These are phyloP conservation scores for Piaya cayana DNA, from an alignment of 2,113 vertebrate species.

Conservation along the genomic window DNA sequence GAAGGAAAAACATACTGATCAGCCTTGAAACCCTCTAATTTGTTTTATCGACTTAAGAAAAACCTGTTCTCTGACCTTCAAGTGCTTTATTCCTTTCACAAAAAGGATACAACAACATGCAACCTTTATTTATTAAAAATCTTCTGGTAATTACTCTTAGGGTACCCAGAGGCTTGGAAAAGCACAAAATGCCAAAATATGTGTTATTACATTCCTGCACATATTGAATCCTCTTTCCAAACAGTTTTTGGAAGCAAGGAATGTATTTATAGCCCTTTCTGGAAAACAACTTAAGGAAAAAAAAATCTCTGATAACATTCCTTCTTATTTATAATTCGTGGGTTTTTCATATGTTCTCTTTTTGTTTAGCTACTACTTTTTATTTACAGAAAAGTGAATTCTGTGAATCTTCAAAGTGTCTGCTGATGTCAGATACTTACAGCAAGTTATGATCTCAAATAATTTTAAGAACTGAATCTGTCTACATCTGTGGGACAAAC, in stretches of 20 bases:
- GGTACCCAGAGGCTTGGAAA: background rate
- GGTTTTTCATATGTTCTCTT: constrained; percentile 2
- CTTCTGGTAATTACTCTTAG: background rate
- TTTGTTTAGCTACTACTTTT: constrained; percentile 35
- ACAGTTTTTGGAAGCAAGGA: background rate
- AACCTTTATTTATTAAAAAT: constrained; percentile 30
- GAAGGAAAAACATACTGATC: background rate
- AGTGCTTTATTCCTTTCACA: constrained; percentile 9
- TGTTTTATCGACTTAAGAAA: background rate
- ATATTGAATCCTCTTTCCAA: background rate
- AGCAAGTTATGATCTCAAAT: constrained; percentile 28
- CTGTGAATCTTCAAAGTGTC: background rate
- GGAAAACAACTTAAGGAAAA: background rate
- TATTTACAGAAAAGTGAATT: constrained; percentile 23
- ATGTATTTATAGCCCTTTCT: background rate
- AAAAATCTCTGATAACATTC: background rate
- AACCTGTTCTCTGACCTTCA: constrained; percentile 36
- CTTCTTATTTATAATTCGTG: background rate
- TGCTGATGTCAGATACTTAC: constrained; percentile 15
- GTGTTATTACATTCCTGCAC: background rate
- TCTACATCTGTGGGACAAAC: background rate
- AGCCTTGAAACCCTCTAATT: background rate
- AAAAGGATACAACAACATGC: background rate
- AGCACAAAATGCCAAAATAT: background rate
- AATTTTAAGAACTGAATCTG: background rate